A percentile compares a stretch with the other conserved stretches of the same genome.
Conservation (phyloP, 1,140 invertebrate genomes). For the Tetragonula clypearis region DNA sequence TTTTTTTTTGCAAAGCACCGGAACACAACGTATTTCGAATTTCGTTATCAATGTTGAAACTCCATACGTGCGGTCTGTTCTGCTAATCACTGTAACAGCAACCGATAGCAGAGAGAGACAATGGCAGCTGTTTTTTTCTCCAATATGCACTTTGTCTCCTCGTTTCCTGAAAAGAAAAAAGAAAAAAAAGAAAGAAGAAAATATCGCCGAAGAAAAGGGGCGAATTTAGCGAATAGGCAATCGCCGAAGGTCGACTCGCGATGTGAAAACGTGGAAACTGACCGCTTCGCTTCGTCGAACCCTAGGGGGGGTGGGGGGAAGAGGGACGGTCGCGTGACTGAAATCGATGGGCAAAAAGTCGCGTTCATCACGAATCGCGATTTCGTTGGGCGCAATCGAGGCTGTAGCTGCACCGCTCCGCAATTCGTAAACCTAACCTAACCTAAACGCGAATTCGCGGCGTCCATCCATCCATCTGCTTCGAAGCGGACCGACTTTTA, state of each 20-base stretch:
- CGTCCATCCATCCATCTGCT: neutral
- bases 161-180: neutral
- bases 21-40: too few relatives aligned
- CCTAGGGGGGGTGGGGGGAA: neutral
- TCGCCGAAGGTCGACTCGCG: neutral
- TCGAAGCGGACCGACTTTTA: too few relatives aligned
- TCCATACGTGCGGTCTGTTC: too few relatives aligned
- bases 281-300: conserved; percentile 22
- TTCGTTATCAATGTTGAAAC: too few relatives aligned
- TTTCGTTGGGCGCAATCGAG: neutral
- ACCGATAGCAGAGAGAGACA: neutral
- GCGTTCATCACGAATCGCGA: conserved; percentile 23
- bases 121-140: neutral
- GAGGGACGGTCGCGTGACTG: neutral
- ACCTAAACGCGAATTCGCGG: too few relatives aligned
- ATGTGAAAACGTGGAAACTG: neutral
- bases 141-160: neutral
- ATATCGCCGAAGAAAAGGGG: neutral
- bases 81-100: neutral
- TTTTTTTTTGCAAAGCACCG: too few relatives aligned
- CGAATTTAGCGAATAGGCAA: neutral
- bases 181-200: neutral
- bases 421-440: neutral
- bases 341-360: conserved; percentile 29
- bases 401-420: neutral